Percentiles rank a stretch among this genome's conserved stretches.
Conservation (phyloP, 2,888 invertebrate genomes). For the Caenorhabditis wallacei region DNA sequence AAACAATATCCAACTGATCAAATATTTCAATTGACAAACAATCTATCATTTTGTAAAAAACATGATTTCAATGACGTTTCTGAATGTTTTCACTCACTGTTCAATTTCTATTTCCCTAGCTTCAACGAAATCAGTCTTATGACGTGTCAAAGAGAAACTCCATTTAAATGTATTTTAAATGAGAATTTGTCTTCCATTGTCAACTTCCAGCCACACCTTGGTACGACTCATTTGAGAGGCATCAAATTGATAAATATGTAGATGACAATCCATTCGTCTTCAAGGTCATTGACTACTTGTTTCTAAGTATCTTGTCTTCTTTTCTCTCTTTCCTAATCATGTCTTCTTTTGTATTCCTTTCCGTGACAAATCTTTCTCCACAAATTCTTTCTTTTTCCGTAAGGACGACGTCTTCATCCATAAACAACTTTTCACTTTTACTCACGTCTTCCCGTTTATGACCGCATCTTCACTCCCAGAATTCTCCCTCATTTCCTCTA, state of each 20-base stretch:
- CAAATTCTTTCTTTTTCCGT: conserved; percentile 48
- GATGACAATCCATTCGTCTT: conserved; percentile 45
- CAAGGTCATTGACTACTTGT: conserved; percentile 52
- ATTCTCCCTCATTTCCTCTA: conserved; percentile 34
- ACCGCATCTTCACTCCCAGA: conserved; percentile 11
- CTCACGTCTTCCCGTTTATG: conserved; percentile 45
- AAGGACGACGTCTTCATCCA: conserved; percentile 50
- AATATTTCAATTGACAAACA: too few species aligned
- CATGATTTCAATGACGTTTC: too few species aligned
- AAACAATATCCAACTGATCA: too few species aligned
- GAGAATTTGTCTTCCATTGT: not conserved
- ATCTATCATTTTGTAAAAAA: too few species aligned
- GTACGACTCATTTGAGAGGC: conserved; percentile 40
- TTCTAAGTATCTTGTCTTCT: conserved; percentile 36
- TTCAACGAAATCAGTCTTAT: not conserved
- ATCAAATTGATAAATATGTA: conserved; percentile 59
- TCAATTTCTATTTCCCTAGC: too few species aligned
- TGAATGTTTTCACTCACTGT: too few species aligned
- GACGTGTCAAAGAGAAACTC: conserved; percentile 24
- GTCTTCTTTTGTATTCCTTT: conserved; percentile 25
- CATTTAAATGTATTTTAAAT: conserved; percentile 1
- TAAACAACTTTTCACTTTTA: conserved; percentile 60
- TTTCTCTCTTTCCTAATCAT: conserved; percentile 37
- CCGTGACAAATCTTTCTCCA: conserved; percentile 37
- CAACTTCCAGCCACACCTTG: conserved; percentile 47